phyloP scores from a whole-genome alignment of 2,113 vertebrate genomes.

The Bubo bubo region DNA sequence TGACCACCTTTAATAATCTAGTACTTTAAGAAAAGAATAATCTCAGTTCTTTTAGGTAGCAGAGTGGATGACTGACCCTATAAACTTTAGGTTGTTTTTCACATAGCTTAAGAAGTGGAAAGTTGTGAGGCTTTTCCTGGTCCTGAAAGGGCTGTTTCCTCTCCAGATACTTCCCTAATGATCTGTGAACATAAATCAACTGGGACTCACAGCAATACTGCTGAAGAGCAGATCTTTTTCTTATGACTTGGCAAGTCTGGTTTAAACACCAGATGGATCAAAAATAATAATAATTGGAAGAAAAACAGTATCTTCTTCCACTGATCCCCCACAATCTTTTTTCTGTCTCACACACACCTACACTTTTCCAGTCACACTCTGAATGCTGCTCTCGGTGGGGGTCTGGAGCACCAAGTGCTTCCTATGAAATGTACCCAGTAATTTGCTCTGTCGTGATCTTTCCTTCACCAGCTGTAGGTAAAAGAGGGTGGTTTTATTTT shows the following conservation, averaged over 20 bases:
- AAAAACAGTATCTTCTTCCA: conserved; percentile 26
- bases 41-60: background rate
- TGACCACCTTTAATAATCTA: background rate
- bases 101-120: background rate
- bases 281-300: conserved; percentile 35
- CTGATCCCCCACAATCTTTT: background rate
- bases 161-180: background rate
- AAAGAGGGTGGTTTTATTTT: background rate
- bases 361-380: background rate
- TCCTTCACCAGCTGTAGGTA: background rate
- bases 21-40: background rate
- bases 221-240: background rate
- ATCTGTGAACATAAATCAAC: background rate
- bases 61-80: background rate
- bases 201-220: background rate
- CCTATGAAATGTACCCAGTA: background rate
- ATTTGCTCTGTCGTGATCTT: background rate
- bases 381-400: background rate
- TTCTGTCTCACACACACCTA: conserved; percentile 43
- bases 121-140: background rate
- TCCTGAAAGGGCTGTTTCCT: background rate
- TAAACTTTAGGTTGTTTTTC: background rate
- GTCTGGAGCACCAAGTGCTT: background rate
- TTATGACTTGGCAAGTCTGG: conserved; percentile 18
- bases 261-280: conserved; percentile 51